Conservation (phyloP, 2,888 invertebrate genomes). For the Heteropelma amictum region DNA sequence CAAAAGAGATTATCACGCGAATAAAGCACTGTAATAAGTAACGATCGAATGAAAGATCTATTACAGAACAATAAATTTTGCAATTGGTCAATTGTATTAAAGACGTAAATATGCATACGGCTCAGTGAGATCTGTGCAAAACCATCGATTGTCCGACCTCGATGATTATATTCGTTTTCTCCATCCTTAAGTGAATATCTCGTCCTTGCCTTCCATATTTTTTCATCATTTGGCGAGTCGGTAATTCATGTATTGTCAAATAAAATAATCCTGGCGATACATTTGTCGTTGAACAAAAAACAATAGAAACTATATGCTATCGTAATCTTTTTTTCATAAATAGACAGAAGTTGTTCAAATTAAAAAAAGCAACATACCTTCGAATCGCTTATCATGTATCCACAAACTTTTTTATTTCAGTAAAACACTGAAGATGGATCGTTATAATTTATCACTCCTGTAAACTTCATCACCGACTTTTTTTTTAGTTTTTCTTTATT, state of each 20-base stretch:
- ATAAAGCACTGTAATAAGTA: constrained; percentile 32
- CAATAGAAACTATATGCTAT: too few relatives aligned
- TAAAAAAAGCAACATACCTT: too few relatives aligned
- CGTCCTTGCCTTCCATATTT: constrained; percentile 39
- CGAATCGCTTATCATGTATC: too few relatives aligned
- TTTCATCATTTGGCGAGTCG: constrained; percentile 18
- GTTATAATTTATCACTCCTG: too few relatives aligned
- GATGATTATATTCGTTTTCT: constrained; percentile 42
- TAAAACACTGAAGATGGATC: too few relatives aligned
- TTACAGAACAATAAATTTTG: constrained; percentile 48
- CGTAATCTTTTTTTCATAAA: too few relatives aligned
- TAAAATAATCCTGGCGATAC: too few relatives aligned
- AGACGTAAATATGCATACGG: constrained; percentile 4
- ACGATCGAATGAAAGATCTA: constrained; percentile 40
- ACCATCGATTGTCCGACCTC: constrained; percentile 40
- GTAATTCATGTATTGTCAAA: constrained; percentile 1
- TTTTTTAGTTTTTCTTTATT: too few relatives aligned
- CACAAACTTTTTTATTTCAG: too few relatives aligned
- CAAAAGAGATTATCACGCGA: constrained; percentile 26
- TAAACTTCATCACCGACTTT: too few relatives aligned
- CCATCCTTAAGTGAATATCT: constrained; percentile 28
- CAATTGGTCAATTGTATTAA: constrained; percentile 44
- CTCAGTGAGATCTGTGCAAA: constrained; percentile 7
- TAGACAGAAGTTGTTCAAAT: too few relatives aligned
- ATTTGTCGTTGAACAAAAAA: too few relatives aligned